A percentile compares a stretch with the other conserved stretches of the same genome.
phyloP scores from a whole-genome alignment of 2,113 vertebrate genomes.

The Chascanopsetta lugubris region DNA sequence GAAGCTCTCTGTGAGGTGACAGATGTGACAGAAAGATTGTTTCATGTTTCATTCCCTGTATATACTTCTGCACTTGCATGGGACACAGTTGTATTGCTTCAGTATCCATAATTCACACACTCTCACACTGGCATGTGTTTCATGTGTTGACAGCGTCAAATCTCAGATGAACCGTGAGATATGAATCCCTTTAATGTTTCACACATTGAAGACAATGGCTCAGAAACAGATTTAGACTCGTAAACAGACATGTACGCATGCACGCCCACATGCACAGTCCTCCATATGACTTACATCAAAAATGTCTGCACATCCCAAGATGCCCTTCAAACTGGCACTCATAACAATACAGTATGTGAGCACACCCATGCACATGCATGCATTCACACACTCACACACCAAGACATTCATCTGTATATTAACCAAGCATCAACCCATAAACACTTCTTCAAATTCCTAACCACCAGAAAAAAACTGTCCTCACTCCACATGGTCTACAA shows the following conservation, averaged over 20 bases:
- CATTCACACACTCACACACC: too few species aligned
- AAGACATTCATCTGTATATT: background rate
- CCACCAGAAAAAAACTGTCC: background rate
- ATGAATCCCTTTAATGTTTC: slow-evolving; percentile 14
- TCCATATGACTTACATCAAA: too few species aligned
- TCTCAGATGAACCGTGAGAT: slow-evolving; percentile 35
- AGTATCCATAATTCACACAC: background rate
- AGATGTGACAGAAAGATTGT: background rate
- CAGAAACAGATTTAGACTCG: slow-evolving; percentile 1
- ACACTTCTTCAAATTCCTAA: background rate
- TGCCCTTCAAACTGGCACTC: too few species aligned
- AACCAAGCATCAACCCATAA: background rate
- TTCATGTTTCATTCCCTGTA: slow-evolving; percentile 33
- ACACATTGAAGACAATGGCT: slow-evolving; percentile 14
- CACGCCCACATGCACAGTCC: too few species aligned
- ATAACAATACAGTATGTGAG: too few species aligned
- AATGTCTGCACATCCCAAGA: too few species aligned
- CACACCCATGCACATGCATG: too few species aligned
- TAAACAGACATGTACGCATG: too few species aligned
- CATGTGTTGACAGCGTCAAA: slow-evolving; percentile 12
- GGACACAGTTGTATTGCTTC: background rate
- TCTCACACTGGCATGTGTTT: slow-evolving; percentile 28
- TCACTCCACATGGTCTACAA: background rate
- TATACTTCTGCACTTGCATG: slow-evolving; percentile 11
- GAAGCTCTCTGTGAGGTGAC: background rate